A percentile compares a stretch with the other conserved stretches of the same genome.
Evolutionary conservation across 1,140 invertebrate genomes (phyloP).

Genomic region (Ceratosolen fusciceps): DNA sequence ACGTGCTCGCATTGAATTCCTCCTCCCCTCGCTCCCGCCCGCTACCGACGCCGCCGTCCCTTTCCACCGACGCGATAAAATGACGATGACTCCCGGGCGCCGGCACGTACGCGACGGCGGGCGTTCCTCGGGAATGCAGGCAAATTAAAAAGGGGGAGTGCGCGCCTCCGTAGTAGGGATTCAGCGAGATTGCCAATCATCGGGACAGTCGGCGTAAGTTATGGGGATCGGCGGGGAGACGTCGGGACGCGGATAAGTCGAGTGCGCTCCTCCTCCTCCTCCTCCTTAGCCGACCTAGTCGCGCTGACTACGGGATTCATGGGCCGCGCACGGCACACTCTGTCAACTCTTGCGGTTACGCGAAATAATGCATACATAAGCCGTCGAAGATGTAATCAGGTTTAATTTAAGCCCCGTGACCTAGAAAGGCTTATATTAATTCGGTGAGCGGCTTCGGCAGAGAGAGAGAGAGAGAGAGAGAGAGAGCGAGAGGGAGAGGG

Average conservation of each 20-base stretch:
- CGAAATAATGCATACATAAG: constrained; percentile 54
- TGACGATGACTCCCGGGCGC: neutral
- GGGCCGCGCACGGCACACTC: neutral
- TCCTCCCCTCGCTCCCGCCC: constrained; percentile 5
- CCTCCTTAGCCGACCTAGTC: neutral
- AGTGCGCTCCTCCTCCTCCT: neutral
- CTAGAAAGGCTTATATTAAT: constrained; percentile 57
- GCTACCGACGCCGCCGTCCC: too few relatives aligned
- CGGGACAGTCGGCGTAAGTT: constrained; percentile 27
- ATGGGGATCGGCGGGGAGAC: neutral
- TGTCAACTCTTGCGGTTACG: constrained; percentile 35
- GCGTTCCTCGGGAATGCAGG: neutral
- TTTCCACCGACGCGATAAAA: neutral
- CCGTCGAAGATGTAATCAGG: constrained; percentile 60
- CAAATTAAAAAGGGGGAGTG: neutral
- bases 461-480: too few relatives aligned
- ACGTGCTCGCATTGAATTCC: constrained; percentile 8
- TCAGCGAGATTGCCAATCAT: constrained; percentile 15
- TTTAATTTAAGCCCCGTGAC: constrained; percentile 64
- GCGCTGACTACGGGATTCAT: neutral
- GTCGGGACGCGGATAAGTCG: neutral
- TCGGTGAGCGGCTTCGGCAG: neutral
- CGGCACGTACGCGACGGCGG: neutral
- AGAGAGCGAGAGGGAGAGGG: too few relatives aligned
- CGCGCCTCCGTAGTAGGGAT: neutral